A percentile compares a stretch with the other conserved stretches of the same genome.
These are phyloP conservation scores for Platysteira castanea DNA, from an alignment of 2,113 vertebrate species.

Conservation along the genomic window DNA sequence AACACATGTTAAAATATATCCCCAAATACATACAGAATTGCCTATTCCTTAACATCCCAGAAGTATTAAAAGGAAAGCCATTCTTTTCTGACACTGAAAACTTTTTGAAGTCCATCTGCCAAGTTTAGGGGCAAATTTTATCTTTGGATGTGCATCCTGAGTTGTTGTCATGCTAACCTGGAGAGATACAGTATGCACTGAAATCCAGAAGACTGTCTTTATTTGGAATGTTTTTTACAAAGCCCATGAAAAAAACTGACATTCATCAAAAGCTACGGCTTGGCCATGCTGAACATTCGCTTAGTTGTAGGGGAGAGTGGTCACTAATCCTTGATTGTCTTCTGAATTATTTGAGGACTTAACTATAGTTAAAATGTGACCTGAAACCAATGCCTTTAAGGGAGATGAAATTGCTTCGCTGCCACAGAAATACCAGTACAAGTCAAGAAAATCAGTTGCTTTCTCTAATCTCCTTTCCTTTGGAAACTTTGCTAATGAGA, in stretches of 20 bases:
- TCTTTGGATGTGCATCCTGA: background rate
- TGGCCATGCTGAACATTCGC: background rate
- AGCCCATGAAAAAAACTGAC: background rate
- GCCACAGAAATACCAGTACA: constrained; percentile 52
- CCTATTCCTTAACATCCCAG: background rate
- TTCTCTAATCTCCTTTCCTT: constrained; percentile 55
- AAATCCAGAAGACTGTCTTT: background rate
- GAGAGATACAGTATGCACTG: background rate
- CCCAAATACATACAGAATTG: background rate
- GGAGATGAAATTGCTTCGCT: background rate
- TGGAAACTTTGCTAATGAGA: constrained; percentile 69
- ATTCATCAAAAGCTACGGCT: background rate
- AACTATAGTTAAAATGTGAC: constrained; percentile 46
- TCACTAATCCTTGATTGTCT: constrained; percentile 34
- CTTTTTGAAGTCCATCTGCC: background rate
- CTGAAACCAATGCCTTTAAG: constrained; percentile 62
- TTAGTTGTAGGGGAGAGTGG: background rate
- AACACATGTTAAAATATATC: background rate
- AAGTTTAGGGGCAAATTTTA: background rate
- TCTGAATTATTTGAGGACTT: constrained; percentile 35
- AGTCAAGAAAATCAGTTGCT: constrained; percentile 60
- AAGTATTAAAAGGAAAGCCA: background rate
- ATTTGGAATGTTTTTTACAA: background rate
- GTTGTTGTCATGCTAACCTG: background rate
- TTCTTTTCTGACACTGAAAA: background rate